phyloP scores from a whole-genome alignment of 2,113 vertebrate species.

The Ptychochromis oligacanthus region DNA sequence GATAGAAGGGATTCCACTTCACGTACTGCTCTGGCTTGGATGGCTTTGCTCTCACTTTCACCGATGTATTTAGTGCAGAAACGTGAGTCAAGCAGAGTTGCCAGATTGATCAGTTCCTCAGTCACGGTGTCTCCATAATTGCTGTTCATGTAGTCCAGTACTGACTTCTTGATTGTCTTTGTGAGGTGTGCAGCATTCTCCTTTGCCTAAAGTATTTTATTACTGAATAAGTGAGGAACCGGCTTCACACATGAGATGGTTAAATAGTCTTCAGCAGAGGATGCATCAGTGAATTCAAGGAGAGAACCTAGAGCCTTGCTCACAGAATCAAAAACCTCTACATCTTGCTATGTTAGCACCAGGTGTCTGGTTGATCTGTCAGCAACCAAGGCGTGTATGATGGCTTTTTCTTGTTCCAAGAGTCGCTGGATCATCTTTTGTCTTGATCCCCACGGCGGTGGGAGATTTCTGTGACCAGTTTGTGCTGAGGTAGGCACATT shows the following conservation, averaged over 20 bases:
- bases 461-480: background rate
- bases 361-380: too few relatives aligned
- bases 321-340: background rate
- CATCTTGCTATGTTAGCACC: too few relatives aligned
- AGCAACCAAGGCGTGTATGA: too few relatives aligned
- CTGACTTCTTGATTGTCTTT: background rate
- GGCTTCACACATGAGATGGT: background rate
- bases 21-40: too few relatives aligned
- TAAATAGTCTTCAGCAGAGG: too few relatives aligned
- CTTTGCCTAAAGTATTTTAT: background rate
- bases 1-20: too few relatives aligned
- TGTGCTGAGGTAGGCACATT: background rate
- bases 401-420: too few relatives aligned
- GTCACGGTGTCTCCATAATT: background rate
- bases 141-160: background rate
- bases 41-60: too few relatives aligned
- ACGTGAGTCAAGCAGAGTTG: too few relatives aligned
- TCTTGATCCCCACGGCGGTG: background rate
- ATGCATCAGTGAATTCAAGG: background rate
- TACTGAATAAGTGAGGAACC: too few relatives aligned
- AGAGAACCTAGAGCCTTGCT: background rate
- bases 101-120: too few relatives aligned
- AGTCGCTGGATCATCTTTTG: background rate
- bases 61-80: too few relatives aligned
- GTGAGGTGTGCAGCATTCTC: background rate